Base-by-base conservation (phyloP, 1,140 invertebrate genomes). In the Grapholita molesta region DNA sequence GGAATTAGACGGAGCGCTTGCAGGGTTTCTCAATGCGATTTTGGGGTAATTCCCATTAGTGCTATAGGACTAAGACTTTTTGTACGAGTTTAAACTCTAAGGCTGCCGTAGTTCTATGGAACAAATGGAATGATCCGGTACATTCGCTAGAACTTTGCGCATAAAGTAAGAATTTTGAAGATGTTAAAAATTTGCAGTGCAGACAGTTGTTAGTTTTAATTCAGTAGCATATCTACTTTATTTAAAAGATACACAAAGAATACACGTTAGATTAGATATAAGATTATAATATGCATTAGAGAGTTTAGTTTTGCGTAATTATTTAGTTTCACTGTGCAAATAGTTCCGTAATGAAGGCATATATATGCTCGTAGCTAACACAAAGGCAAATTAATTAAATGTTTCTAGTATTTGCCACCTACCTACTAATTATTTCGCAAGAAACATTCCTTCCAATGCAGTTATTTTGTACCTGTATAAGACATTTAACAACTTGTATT, bases 341-440 rank as follows among this genome's bases (percentile, higher is more conserved):
- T 28, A 61, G 55, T 3, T 28, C 2, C n/a, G 25, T 28, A 28
- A n/a, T 32, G n/a, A 38, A 18, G 8, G 18, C n/a, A n/a, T n/a
- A n/a, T n/a, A 21, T 48, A 48, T 21, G 4, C 18, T 48, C 42
- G 18, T 48, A 48, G 15, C 38, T 48, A 8, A 30, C 35, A 38
- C 53, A 25, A 8, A 30, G 55, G 24, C 24, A 15, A 8, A 61
- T 15, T 2, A 15, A 23, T 30, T 61, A n/a, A 12, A 15, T 30
- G 28, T 15, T 15, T 5, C 15, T 61, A 2, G n/a, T 11, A 42
- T 32, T 70, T 33, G 64, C 35, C 66, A 67, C 71, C 71, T 73
- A 72, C 35, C 64, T 75, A 61, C 25, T 64, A 70, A 67, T 71
- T 73, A 70, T 66, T 61, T 61, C 30, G 55, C 28, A 28, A 61